Evolutionary conservation across 2,797 vertebrate genomes (phyloP), one percentile per base, ranked within the genome.

Genomic region (Parauchenoglanis ngamensis): DNA sequence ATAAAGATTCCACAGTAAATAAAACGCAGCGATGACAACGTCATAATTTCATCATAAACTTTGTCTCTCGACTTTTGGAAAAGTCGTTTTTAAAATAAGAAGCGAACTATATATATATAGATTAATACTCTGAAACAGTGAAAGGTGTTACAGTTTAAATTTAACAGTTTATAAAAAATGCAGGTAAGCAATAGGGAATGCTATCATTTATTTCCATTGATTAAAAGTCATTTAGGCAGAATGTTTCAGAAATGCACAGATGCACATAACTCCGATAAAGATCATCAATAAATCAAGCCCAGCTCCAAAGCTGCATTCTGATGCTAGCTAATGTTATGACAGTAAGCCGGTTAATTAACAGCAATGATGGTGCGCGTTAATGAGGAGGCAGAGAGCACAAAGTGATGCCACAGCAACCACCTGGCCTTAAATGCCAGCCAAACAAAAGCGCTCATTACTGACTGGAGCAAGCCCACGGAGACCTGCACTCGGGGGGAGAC

Each of bases 391-490:
- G 23, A n/a, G 85, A 56, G 54, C 61, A 70, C 76, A 80, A 86
- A 80, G 76, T 57, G 85, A 68, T 87, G 86, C 81, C 82, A 84
- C 86, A 87, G 86, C 63, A 79, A 82, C 87, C 87, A 88, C 87
- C 84, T 85, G 87, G 87, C 28, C 67, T 75, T 82, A 88, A 88
- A 88, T 85, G 87, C 77, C 87, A 88, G 87, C 84, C 84, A 85
- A 85, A 81, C 83, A 81, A 85, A 88, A 49, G 77, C 35, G 68
- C 87, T 88, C 87, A 88, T 88, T 85, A 88, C 46, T 75, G 87
- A 75, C 77, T 63, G 5, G 57, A 82, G 56, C 49, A 76, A 61
- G 57, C 49, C 84, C 84, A 25, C 67, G 6, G 84, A 75, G 87
- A 68, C 83, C 87, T 7, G 46, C 15, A 13, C 46, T 31, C 59